These are phyloP conservation scores for Mormyrops boulengeri DNA, from an alignment of 2,797 vertebrate genomes.

Conservation along the genomic window DNA sequence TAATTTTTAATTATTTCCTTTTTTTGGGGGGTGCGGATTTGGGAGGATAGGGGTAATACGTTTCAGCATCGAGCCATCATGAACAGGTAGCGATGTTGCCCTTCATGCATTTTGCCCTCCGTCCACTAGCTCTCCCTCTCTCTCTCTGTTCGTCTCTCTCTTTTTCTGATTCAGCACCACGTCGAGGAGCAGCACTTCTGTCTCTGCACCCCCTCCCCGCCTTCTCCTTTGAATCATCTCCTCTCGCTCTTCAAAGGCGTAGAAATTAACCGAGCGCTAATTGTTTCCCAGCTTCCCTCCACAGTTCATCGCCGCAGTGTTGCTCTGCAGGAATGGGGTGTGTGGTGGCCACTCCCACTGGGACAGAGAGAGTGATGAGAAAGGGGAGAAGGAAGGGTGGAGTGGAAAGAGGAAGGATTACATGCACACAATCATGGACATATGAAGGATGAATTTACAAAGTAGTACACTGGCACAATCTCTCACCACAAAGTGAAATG, in stretches of 20 bases:
- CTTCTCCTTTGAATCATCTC: background rate
- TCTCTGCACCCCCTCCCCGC: background rate
- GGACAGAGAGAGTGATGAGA: background rate
- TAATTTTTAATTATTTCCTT: background rate
- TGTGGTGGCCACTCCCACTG: background rate
- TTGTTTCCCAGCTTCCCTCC: background rate
- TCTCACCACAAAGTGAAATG: background rate
- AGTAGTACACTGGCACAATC: background rate
- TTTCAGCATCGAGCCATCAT: background rate
- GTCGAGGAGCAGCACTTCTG: background rate
- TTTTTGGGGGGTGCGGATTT: background rate
- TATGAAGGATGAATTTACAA: background rate
- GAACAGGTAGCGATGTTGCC: background rate
- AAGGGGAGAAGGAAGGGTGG: background rate
- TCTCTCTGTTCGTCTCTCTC: background rate
- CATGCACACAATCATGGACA: background rate
- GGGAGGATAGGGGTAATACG: background rate
- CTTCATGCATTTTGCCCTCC: background rate
- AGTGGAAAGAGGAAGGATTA: background rate
- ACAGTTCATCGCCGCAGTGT: background rate
- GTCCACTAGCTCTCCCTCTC: background rate
- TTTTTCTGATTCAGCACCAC: background rate
- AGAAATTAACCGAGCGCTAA: slow-evolving; percentile 9
- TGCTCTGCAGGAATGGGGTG: background rate
- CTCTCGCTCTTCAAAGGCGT: background rate